Conservation (phyloP, 2,113 vertebrate species). For the Corythaeola cristata region DNA sequence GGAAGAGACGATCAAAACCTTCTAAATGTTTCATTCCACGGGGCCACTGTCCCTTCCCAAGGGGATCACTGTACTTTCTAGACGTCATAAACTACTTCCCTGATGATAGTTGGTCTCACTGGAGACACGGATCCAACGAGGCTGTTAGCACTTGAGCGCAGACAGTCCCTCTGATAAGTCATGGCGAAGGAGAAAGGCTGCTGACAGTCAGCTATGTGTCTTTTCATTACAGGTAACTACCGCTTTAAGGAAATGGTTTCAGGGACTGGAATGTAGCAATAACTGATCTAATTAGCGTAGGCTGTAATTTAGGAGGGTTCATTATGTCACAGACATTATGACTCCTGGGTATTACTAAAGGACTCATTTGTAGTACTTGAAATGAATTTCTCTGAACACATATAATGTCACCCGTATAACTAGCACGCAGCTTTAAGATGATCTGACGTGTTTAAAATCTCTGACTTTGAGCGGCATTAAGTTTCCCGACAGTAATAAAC, state of each 20-base stretch:
- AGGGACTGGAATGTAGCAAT: slow-evolving; percentile 76
- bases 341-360: slow-evolving; percentile 79
- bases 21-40: neutral
- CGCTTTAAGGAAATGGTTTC: slow-evolving; percentile 76
- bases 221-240: slow-evolving; percentile 72
- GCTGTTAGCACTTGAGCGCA: neutral
- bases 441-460: slow-evolving; percentile 27
- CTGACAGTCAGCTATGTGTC: slow-evolving; percentile 61
- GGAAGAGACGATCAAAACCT: neutral
- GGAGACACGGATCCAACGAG: neutral
- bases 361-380: slow-evolving; percentile 76
- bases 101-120: neutral
- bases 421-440: neutral
- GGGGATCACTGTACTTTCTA: neutral
- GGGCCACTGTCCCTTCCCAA: neutral
- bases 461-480: slow-evolving; percentile 8
- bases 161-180: neutral
- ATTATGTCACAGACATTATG: slow-evolving; percentile 78
- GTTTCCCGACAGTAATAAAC: slow-evolving; percentile 61
- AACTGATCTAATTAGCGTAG: slow-evolving; percentile 78
- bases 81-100: neutral
- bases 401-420: slow-evolving; percentile 22
- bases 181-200: slow-evolving; percentile 4
- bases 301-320: slow-evolving; percentile 82
- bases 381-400: slow-evolving; percentile 73